These are phyloP conservation scores for Orientallactaga sibirica DNA, from an alignment of 2,797 vertebrate species.

Conservation along the genomic window DNA sequence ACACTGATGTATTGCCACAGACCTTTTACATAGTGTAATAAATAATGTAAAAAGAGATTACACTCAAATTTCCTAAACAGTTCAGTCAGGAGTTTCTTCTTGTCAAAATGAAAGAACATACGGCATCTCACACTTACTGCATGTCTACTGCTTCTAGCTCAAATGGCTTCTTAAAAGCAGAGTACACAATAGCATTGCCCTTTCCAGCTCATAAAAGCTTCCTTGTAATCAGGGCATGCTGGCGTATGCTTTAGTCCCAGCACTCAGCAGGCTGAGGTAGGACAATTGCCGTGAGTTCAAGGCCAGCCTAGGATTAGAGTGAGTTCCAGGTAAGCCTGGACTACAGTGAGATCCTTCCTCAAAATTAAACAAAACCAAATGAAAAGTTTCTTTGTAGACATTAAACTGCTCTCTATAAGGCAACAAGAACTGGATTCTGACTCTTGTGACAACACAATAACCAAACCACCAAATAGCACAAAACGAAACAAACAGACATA, in stretches of 20 bases:
- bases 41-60: conserved; percentile 88
- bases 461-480: conserved; percentile 67
- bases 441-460: neutral
- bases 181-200: conserved; percentile 62
- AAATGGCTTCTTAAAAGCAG: conserved; percentile 73
- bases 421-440: conserved; percentile 47
- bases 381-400: conserved; percentile 63
- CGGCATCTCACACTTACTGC: conserved; percentile 77
- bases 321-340: no score
- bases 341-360: no score
- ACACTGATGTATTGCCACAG: conserved; percentile 86
- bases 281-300: no score
- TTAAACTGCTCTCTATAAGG: neutral
- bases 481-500: conserved; percentile 50
- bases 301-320: no score
- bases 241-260: no score
- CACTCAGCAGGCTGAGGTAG: no score
- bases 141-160: conserved; percentile 72
- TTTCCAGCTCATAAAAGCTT: conserved; percentile 61
- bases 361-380: no score
- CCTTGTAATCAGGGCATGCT: no score
- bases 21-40: conserved; percentile 86
- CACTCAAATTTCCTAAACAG: conserved; percentile 82
- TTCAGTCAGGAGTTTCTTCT: conserved; percentile 76
- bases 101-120: conserved; percentile 81